A percentile compares a stretch with the other conserved stretches of the same genome.
Evolutionary conservation across 2,113 vertebrate genomes (phyloP).

Genomic region (Rhegmatorhina hoffmannsi): DNA sequence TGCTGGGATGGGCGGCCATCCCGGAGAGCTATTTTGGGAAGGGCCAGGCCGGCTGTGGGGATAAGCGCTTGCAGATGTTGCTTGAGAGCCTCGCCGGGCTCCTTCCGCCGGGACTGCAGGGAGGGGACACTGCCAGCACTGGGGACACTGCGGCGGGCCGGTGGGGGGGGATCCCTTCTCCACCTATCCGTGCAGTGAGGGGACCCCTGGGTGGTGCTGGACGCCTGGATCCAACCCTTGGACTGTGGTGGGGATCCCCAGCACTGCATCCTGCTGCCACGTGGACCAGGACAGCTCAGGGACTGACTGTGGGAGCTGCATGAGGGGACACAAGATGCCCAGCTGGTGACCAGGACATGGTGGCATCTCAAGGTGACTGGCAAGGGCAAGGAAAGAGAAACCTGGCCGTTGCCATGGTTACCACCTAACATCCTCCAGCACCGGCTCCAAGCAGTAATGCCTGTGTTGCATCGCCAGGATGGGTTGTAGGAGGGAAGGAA

Average conservation of each 20-base stretch:
- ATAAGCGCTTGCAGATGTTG: conserved; percentile 69
- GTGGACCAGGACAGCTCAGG: rapidly evolving
- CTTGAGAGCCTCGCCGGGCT: background rate
- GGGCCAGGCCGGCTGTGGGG: conserved; percentile 40
- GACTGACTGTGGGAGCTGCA: rapidly evolving
- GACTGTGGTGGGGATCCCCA: rapidly evolving
- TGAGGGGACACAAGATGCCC: rapidly evolving
- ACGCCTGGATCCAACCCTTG: rapidly evolving
- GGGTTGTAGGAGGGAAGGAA: background rate
- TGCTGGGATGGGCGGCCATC: conserved; percentile 57
- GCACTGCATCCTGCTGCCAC: background rate
- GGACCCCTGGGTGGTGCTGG: background rate
- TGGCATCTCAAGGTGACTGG: conserved; percentile 52
- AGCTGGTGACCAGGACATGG: background rate
- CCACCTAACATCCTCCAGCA: background rate
- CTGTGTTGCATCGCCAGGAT: background rate
- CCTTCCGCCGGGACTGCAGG: background rate
- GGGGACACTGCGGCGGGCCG: rapidly evolving
- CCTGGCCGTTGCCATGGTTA: conserved; percentile 61
- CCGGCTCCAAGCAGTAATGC: background rate
- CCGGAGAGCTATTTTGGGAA: conserved; percentile 71
- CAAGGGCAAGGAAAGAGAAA: conserved; percentile 52
- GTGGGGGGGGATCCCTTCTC: background rate
- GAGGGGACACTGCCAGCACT: background rate
- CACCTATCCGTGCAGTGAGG: rapidly evolving